phyloP scores from a whole-genome alignment of 2,113 vertebrate species.

The Gavialis gangeticus region DNA sequence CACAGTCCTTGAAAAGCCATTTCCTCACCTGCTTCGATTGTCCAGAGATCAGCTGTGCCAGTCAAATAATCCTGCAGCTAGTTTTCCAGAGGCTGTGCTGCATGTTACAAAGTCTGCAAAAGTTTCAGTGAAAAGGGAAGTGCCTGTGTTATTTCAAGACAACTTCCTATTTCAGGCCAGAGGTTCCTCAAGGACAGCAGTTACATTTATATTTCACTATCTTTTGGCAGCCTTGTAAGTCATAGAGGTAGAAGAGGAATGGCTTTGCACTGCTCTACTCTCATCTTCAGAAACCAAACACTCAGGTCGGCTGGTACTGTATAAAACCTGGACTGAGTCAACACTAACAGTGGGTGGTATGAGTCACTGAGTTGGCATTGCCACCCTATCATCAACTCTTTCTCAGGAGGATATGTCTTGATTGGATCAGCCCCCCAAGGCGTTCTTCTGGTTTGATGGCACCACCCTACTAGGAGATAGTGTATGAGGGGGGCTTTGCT shows the following conservation, averaged over 20 bases:
- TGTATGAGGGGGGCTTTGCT: not conserved
- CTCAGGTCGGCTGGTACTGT: not conserved
- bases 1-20: rapidly evolving
- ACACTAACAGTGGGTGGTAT: rapidly evolving
- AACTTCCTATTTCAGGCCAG: slow-evolving; percentile 32
- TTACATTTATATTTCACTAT: rapidly evolving
- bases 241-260: not conserved
- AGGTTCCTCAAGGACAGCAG: not conserved
- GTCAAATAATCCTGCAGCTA: not conserved
- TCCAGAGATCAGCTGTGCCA: not conserved
- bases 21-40: rapidly evolving
- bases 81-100: not conserved
- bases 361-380: not conserved
- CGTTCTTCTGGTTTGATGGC: rapidly evolving
- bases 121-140: slow-evolving; percentile 29
- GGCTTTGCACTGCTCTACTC: not conserved
- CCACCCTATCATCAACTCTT: not conserved
- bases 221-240: rapidly evolving
- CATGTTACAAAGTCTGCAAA: slow-evolving; percentile 1
- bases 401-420: rapidly evolving
- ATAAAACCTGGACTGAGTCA: rapidly evolving
- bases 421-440: rapidly evolving
- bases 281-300: not conserved
- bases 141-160: slow-evolving; percentile 37
- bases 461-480: not conserved